These are phyloP conservation scores for Myotis yumanensis DNA, from an alignment of 2,113 vertebrate species.

Conservation along the genomic window DNA sequence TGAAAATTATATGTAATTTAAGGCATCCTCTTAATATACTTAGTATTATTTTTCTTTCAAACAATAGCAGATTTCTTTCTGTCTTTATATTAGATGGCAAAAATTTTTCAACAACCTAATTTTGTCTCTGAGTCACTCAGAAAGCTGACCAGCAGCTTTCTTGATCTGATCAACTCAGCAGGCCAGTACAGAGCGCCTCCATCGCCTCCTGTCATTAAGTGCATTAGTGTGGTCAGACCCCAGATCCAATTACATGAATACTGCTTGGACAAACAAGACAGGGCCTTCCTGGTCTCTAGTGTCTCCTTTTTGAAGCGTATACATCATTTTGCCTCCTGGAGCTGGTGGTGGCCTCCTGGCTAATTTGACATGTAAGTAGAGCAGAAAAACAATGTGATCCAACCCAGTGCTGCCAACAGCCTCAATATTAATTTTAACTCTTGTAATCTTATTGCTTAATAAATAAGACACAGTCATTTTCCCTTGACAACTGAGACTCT, in stretches of 20 bases:
- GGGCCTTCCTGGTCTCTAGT: neutral
- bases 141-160: conserved; percentile 45
- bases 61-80: neutral
- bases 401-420: neutral
- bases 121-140: conserved; percentile 63
- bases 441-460: conserved; percentile 8
- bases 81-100: neutral
- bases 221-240: neutral
- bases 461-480: neutral
- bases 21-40: neutral
- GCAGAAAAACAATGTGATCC: neutral
- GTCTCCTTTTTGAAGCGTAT: neutral
- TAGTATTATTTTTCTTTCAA: neutral
- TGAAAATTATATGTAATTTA: neutral
- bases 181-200: conserved; percentile 49
- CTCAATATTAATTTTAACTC: neutral
- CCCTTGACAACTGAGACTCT: neutral
- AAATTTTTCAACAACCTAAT: conserved; percentile 68
- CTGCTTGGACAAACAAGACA: neutral
- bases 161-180: conserved; percentile 68
- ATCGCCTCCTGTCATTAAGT: conserved; percentile 35
- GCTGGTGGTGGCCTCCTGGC: neutral
- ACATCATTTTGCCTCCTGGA: conserved; percentile 22
- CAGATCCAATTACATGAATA: conserved; percentile 61
- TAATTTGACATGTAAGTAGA: conserved; percentile 16